Percentiles rank a stretch among this genome's conserved stretches.
These are phyloP conservation scores for Erythrocercus mccallii DNA, from an alignment of 2,113 vertebrate genomes.

Conservation along the genomic window DNA sequence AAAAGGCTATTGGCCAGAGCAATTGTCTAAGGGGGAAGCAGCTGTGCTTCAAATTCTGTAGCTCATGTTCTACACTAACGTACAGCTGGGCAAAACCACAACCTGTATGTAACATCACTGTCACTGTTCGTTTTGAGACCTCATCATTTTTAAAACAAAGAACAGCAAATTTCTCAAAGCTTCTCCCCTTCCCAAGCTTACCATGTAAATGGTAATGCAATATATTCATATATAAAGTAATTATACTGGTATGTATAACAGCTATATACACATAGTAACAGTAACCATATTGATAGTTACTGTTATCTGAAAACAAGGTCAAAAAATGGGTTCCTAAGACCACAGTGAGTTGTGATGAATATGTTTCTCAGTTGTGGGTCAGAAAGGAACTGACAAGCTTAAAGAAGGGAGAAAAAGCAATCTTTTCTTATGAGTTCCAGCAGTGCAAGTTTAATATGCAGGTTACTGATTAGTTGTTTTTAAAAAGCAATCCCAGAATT, in stretches of 20 bases:
- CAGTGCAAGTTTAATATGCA: neutral
- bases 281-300: neutral
- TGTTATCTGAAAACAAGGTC: neutral
- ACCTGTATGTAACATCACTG: neutral
- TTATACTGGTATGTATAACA: neutral
- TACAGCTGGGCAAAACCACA: neutral
- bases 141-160: neutral
- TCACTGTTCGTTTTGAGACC: neutral
- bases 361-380: neutral
- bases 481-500: neutral
- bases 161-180: neutral
- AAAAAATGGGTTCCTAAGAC: neutral
- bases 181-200: neutral
- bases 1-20: neutral
- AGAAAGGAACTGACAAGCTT: neutral
- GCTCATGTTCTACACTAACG: neutral
- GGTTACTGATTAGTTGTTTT: neutral
- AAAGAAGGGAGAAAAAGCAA: neutral
- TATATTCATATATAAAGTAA: neutral
- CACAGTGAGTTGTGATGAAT: neutral
- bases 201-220: neutral
- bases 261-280: neutral
- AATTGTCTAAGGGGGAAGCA: neutral
- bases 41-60: neutral
- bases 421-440: neutral